Base-by-base conservation (phyloP, 2,113 vertebrate species). In the Nothocercus nigrocapillus region DNA sequence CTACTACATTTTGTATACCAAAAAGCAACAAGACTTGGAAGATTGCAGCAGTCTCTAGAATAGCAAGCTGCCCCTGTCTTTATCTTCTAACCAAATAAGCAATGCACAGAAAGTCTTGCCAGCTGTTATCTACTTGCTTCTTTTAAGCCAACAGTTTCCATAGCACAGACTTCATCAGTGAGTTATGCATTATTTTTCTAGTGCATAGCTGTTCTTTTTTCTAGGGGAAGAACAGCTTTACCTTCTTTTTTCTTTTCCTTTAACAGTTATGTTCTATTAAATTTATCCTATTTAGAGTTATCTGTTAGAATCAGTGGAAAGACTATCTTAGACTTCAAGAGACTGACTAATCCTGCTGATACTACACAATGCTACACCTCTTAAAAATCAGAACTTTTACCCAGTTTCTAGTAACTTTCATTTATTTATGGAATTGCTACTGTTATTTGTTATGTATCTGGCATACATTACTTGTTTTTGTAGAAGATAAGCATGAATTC, bases 391-490 rank as follows among this genome's bases (percentile, higher is more conserved):
- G 18, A 73, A 27, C 32, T 10, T 34, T 49, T 75, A 67, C 8
- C 6, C 4, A 27, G 2, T 61, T 79, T 70, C 54, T 56, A 16
- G 14, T 34, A 34, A 7, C 45, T 75, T 42, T 38, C 9, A 30
- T 16, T 25, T 85, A 47, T 79, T 30, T 74, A 18, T 81, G n/a
- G 30, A 75, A 51, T 21, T 63, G 30, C 62, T 45, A 18, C 2
- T 51, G 58, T 32, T 58, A 25, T 40, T 76, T 22, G 25, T 30
- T 36, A 40, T 2, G 1, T 40, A 21, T 76, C 61, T 80, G 13
- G 24, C 0, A 0, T 75, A 44, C 1, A 2, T 3, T 38, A 2
- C 14, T 49, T 59, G 11, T 1, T 62, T 12, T 18, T 67, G 18
- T 34, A 68, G 34, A 77, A 81, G 25, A 30, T 9, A 68, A 87